Evolutionary conservation across 2,113 vertebrate genomes (phyloP).

Genomic region (Paramisgurnus dabryanus): DNA sequence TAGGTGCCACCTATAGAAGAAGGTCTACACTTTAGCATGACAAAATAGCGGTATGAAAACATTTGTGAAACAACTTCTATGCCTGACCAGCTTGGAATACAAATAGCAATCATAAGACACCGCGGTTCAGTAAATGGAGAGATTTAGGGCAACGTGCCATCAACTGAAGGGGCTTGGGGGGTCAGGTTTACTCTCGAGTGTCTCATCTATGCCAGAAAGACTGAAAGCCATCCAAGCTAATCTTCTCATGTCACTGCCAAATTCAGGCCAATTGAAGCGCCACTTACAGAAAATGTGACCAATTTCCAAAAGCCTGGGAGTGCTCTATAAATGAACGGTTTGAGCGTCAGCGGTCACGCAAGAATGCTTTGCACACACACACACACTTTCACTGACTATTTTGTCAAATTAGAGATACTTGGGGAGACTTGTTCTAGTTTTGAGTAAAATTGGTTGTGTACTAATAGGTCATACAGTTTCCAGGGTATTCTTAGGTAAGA

Average conservation of each 20-base stretch:
- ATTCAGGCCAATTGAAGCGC: constrained; percentile 59
- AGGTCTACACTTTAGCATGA: constrained; percentile 38
- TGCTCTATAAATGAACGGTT: constrained; percentile 55
- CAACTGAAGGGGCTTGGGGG: constrained; percentile 13
- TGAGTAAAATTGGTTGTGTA: constrained; percentile 2
- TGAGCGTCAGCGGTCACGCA: constrained; percentile 54
- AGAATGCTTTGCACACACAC: constrained; percentile 46
- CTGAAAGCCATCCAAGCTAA: constrained; percentile 55
- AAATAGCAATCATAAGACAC: constrained; percentile 13
- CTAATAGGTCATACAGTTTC: neutral
- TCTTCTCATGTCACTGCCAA: constrained; percentile 60
- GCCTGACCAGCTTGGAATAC: constrained; percentile 17
- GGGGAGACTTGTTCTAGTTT: neutral
- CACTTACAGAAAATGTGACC: constrained; percentile 63
- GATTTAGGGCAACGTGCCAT: constrained; percentile 55
- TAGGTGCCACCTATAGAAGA: constrained; percentile 78
- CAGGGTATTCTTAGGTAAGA: neutral
- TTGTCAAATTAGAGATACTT: constrained; percentile 25
- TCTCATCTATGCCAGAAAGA: constrained; percentile 44
- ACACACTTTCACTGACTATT: constrained; percentile 41
- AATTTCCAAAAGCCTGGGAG: constrained; percentile 56
- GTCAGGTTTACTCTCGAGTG: constrained; percentile 50
- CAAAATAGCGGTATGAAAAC: neutral
- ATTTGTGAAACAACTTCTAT: neutral
- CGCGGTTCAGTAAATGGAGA: constrained; percentile 33